Percentiles rank a stretch among this genome's conserved stretches.
These are phyloP conservation scores for Ascidia mentula DNA, from an alignment of 23 tunicate species.

Conservation along the genomic window DNA sequence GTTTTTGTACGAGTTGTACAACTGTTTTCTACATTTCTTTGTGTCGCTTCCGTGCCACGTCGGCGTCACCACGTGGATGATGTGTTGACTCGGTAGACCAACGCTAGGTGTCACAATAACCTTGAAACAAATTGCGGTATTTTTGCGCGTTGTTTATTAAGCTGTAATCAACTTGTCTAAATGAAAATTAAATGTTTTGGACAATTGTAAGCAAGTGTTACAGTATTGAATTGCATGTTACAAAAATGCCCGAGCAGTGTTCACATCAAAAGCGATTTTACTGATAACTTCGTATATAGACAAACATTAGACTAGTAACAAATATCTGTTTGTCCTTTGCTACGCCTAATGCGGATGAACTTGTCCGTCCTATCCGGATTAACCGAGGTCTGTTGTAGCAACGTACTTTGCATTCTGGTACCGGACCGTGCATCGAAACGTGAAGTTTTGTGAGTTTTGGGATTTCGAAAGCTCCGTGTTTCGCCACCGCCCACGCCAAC, in stretches of 20 bases:
- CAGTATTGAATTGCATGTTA: too few species aligned
- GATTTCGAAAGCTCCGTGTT: slow-evolving; percentile 67
- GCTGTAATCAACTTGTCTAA: too few species aligned
- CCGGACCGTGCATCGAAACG: slow-evolving; percentile 70
- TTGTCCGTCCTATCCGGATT: too few species aligned
- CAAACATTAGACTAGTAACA: too few species aligned
- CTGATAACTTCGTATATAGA: too few species aligned
- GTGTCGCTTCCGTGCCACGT: slow-evolving; percentile 53
- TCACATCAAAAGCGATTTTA: background rate
- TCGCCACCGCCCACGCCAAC: slow-evolving; percentile 91
- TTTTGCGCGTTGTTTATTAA: too few species aligned
- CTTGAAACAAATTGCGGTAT: too few species aligned
- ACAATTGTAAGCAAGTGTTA: too few species aligned
- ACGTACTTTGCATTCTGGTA: slow-evolving; percentile 58
- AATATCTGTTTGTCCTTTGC: too few species aligned
- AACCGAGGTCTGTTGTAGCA: too few species aligned
- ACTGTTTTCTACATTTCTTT: slow-evolving; percentile 58
- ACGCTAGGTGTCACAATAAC: slow-evolving; percentile 87
- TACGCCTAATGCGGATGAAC: too few species aligned
- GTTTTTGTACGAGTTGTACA: slow-evolving; percentile 83
- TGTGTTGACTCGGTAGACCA: slow-evolving; percentile 48
- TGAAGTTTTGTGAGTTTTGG: slow-evolving; percentile 67
- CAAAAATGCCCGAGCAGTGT: background rate
- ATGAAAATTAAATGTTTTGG: too few species aligned
- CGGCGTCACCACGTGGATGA: slow-evolving; percentile 84